phyloP scores from a whole-genome alignment of 2,888 invertebrate species.

The Pimpla rufipes region DNA sequence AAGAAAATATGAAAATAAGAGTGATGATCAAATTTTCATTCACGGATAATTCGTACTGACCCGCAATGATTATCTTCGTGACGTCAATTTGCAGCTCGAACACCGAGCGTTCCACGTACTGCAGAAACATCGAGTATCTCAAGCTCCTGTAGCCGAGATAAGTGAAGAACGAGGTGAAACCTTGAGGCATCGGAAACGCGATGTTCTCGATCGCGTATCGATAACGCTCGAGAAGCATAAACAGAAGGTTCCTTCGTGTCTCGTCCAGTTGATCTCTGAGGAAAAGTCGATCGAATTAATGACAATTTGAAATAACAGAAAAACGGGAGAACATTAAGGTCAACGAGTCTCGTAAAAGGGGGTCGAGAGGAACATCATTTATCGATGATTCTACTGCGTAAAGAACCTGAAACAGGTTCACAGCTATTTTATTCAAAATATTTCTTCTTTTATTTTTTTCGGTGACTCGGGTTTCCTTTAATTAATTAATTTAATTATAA shows the following conservation, averaged over 20 bases:
- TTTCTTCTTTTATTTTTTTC: too few species aligned
- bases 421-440: too few species aligned
- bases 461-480: too few species aligned
- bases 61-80: slow-evolving; percentile 93
- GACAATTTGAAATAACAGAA: not conserved
- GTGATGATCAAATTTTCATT: not conserved
- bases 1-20: slow-evolving; percentile 40
- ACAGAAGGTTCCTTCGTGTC: slow-evolving; percentile 90
- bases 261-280: slow-evolving; percentile 91
- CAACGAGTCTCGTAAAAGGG: too few species aligned
- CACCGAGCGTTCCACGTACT: slow-evolving; percentile 93
- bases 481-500: too few species aligned
- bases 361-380: too few species aligned
- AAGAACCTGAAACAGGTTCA: too few species aligned
- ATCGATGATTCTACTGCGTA: too few species aligned
- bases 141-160: slow-evolving; percentile 93
- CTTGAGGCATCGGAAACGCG: slow-evolving; percentile 94
- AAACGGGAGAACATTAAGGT: not conserved
- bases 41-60: slow-evolving; percentile 84
- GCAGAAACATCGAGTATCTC: slow-evolving; percentile 92
- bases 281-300: slow-evolving; percentile 2
- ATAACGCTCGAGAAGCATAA: slow-evolving; percentile 93
- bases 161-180: slow-evolving; percentile 95
- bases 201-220: slow-evolving; percentile 92
- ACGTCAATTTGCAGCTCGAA: slow-evolving; percentile 95